phyloP scores from a whole-genome alignment of 2,888 invertebrate genomes.

The Cristatella mucedo region DNA sequence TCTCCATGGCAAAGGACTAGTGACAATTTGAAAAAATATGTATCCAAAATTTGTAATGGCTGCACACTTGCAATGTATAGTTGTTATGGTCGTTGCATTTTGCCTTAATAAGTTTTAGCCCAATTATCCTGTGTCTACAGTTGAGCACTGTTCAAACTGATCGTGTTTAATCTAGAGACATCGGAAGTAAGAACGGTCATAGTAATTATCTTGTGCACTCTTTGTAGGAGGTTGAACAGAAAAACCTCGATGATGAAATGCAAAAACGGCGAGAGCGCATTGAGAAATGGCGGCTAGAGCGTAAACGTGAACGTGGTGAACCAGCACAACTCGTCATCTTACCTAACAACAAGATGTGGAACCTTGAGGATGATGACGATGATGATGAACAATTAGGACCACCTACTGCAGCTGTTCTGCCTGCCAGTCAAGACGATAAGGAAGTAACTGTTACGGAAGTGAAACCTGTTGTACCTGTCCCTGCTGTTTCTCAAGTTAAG shows the following conservation, averaged over 20 bases:
- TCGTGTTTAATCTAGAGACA: not conserved
- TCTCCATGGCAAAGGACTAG: too few relatives aligned
- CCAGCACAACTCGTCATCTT: constrained; percentile 14
- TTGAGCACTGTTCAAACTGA: not conserved
- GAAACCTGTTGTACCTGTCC: too few relatives aligned
- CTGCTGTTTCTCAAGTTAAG: too few relatives aligned
- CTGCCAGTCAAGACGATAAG: constrained; percentile 40
- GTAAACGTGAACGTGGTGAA: constrained; percentile 44
- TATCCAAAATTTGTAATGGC: too few relatives aligned
- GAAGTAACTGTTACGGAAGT: too few relatives aligned
- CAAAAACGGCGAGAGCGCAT: constrained; percentile 83
- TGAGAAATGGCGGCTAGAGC: constrained; percentile 83
- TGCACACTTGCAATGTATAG: too few relatives aligned
- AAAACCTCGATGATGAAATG: constrained; percentile 70
- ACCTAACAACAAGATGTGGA: constrained; percentile 60
- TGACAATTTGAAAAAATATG: too few relatives aligned
- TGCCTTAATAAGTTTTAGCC: not conserved
- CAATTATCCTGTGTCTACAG: not conserved
- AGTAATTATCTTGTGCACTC: not conserved
- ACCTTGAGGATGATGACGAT: constrained; percentile 84
- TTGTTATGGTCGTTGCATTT: not conserved
- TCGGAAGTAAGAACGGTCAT: not conserved
- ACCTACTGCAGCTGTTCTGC: too few relatives aligned
- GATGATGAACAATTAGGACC: constrained; percentile 48
- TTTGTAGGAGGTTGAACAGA: constrained; percentile 33